Percentiles rank a stretch among this genome's conserved stretches.
phyloP scores from a whole-genome alignment of 2,797 vertebrate species.

The Pseudochaenichthys georgianus region DNA sequence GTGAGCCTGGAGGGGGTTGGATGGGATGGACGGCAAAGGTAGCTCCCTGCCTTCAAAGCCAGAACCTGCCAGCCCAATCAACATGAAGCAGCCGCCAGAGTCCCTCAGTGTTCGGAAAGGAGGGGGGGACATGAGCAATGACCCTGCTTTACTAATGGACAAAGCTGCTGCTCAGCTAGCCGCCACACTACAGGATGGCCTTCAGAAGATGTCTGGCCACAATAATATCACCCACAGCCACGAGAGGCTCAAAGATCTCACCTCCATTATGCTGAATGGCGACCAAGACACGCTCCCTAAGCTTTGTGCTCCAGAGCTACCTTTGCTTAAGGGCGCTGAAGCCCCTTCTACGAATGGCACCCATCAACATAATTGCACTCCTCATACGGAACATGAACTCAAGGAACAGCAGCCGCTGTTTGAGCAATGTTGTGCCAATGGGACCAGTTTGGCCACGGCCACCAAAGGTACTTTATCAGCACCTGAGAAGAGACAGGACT shows the following conservation, averaged over 20 bases:
- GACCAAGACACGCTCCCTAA: constrained; percentile 90
- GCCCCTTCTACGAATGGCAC: constrained; percentile 81
- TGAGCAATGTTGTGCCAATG: constrained; percentile 90
- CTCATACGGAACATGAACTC: constrained; percentile 84
- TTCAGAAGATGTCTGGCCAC: constrained; percentile 92
- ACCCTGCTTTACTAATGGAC: constrained; percentile 91
- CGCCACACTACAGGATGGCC: constrained; percentile 90
- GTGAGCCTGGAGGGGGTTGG: constrained; percentile 80
- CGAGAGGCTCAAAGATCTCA: constrained; percentile 94
- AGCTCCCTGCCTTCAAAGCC: constrained; percentile 90
- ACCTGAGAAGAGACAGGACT: constrained; percentile 61
- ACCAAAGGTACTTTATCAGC: constrained; percentile 64
- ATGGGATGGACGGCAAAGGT: constrained; percentile 90
- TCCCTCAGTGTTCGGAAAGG: constrained; percentile 87
- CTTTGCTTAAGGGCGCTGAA: constrained; percentile 87
- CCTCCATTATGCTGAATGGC: constrained; percentile 93
- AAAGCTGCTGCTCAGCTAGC: constrained; percentile 90
- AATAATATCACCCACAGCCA: constrained; percentile 86
- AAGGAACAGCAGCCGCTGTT: constrained; percentile 80
- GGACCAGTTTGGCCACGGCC: constrained; percentile 68
- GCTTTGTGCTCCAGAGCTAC: constrained; percentile 85
- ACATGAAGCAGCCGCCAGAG: constrained; percentile 96
- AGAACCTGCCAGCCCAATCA: constrained; percentile 88
- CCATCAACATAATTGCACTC: constrained; percentile 87
- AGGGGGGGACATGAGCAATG: constrained; percentile 88